Percentiles rank a stretch among this genome's conserved stretches.
These are phyloP conservation scores for Harpalus rubripes DNA, from an alignment of 2,888 invertebrate species.

Conservation along the genomic window DNA sequence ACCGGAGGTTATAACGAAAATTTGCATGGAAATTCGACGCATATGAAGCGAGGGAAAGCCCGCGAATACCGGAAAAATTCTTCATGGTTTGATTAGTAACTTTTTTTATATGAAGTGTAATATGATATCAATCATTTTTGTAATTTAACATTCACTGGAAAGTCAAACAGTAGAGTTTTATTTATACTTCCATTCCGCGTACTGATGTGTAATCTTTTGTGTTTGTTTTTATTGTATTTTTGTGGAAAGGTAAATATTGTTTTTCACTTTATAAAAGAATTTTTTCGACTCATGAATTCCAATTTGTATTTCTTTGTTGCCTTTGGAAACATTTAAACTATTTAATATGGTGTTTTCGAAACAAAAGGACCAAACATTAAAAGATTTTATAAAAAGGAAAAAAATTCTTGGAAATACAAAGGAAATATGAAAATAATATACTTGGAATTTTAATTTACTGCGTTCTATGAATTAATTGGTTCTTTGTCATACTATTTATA, in stretches of 20 bases:
- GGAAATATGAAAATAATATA: background rate
- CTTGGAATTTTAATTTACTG: background rate
- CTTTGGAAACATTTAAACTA: conserved; percentile 13
- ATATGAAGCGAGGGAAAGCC: conserved; percentile 25
- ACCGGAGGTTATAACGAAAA: conserved; percentile 40
- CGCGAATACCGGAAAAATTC: background rate
- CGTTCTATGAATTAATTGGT: background rate
- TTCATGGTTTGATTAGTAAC: conserved; percentile 25
- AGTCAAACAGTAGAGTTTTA: conserved; percentile 17
- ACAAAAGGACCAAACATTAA: background rate
- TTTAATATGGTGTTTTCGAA: background rate
- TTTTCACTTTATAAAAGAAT: conserved; percentile 17
- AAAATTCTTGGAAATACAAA: background rate
- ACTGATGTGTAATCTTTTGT: conserved; percentile 12
- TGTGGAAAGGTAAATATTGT: conserved; percentile 11
- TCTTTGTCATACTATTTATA: no score
- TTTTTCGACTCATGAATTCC: conserved; percentile 14
- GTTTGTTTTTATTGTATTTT: conserved; percentile 32
- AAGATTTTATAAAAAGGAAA: background rate
- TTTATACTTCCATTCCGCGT: conserved; percentile 16
- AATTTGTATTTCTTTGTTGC: conserved; percentile 33
- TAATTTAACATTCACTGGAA: conserved; percentile 5
- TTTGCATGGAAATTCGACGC: conserved; percentile 58
- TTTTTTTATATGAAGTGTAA: conserved; percentile 36
- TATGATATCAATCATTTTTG: conserved; percentile 20